Conservation (phyloP, 2,888 invertebrate genomes). For the Nebria salina region DNA sequence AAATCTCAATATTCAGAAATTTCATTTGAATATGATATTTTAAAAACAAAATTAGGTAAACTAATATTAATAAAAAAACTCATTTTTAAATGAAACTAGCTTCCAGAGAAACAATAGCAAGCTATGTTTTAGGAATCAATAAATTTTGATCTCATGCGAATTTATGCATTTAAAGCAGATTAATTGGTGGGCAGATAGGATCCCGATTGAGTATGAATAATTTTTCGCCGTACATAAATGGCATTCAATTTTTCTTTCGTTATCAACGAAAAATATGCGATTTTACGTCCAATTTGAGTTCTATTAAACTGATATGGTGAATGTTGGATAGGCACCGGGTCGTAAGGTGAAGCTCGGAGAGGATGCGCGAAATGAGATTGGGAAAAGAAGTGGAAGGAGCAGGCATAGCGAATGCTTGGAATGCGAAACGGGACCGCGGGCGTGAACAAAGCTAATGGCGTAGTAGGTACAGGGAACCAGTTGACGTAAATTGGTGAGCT, state of each 20-base stretch:
- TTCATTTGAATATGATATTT: too few species aligned
- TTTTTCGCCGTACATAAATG: slow-evolving; percentile 40
- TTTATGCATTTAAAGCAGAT: neutral
- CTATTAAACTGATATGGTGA: slow-evolving; percentile 36
- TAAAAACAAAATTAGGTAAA: too few species aligned
- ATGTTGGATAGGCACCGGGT: neutral
- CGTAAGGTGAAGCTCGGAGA: neutral
- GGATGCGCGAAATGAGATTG: neutral
- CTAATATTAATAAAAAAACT: too few species aligned
- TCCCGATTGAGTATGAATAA: slow-evolving; percentile 30
- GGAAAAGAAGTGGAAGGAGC: neutral
- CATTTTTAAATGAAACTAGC: too few species aligned
- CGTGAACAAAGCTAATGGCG: slow-evolving; percentile 39
- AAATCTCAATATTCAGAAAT: too few species aligned
- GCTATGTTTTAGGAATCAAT: too few species aligned
- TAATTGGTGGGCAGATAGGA: slow-evolving; percentile 27
- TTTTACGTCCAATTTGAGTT: slow-evolving; percentile 46
- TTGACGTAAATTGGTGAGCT: slow-evolving; percentile 25
- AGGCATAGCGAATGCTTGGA: neutral
- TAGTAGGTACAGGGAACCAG: slow-evolving; percentile 5
- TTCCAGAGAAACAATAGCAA: too few species aligned
- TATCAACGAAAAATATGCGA: slow-evolving; percentile 41
- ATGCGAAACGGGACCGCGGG: slow-evolving; percentile 11
- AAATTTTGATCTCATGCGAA: neutral
- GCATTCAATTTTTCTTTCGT: slow-evolving; percentile 43